Evolutionary conservation across 1,140 invertebrate genomes (phyloP), one percentile per base, ranked within the genome.

Genomic region (Drosophila parabipectinata): DNA sequence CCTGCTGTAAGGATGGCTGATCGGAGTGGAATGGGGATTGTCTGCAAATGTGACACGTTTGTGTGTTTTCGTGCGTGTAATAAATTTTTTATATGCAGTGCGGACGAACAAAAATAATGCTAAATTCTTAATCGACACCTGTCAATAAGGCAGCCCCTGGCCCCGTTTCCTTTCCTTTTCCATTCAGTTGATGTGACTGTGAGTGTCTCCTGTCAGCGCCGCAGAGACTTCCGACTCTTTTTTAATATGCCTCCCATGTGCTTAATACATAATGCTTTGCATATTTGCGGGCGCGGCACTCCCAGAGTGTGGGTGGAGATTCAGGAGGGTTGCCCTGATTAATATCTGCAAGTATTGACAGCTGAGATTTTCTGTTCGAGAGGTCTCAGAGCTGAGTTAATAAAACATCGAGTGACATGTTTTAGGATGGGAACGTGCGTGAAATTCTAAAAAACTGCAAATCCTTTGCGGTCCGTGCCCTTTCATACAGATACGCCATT

Each of bases 91-190:
- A 87, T 87, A 77, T 82, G 82, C 59, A 75, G 71, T 82, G 74
- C 79, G 74, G 68, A 83, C 55, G 59, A 82, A 69, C 77, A 81
- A 63, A 87, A 79, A 88, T 82, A 87, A 88, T 82, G 79, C 82
- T 87, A 87, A 87, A 87, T 87, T 87, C 82, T 79, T 87, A 88
- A 87, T 87, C 82, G 83, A 87, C 82, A 87, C 82, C 83, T 87
- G 82, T 87, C 82, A 87, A 87, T 87, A 67, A 79, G 79, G 75
- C 47, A 71, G 53, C 68, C 28, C 67, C 18, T 24, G 6, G 44
- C 10, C 41, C 39, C 14, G 6, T 44, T 7, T 18, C 5, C 41
- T 62, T 63, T 47, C 32, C 37, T 47, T 15, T 47, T 15, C 30
- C 68, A 26, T 28, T 59, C 24, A 48, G 61, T 82, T 81, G 64